phyloP scores from a whole-genome alignment of 2,888 invertebrate species.

The Chrysodeixis includens region DNA sequence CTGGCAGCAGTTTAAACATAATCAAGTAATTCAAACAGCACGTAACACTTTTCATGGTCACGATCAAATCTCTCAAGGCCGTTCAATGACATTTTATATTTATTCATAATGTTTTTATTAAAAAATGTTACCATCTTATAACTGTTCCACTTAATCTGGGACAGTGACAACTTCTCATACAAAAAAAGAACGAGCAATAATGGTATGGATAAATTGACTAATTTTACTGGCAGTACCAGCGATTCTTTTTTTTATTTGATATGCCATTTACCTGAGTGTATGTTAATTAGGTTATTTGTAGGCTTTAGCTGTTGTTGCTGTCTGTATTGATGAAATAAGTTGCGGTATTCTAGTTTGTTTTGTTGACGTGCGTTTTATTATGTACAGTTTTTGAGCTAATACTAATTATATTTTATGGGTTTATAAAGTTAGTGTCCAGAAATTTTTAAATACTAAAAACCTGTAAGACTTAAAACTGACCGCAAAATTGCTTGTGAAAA shows the following conservation, averaged over 20 bases:
- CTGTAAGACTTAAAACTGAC: no score
- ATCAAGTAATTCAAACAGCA: background rate
- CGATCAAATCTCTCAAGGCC: slow-evolving; percentile 1
- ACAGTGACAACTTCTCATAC: background rate
- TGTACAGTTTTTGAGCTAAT: no score
- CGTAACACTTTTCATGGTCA: background rate
- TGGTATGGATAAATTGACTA: background rate
- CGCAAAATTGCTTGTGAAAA: no score
- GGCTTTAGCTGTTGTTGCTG: slow-evolving; percentile 11
- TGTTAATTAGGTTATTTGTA: slow-evolving; percentile 35
- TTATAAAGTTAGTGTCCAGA: no score
- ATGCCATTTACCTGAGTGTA: slow-evolving; percentile 15
- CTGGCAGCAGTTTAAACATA: background rate
- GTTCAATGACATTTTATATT: background rate
- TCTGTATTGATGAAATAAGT: background rate
- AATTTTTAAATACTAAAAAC: no score
- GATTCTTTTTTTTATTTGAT: background rate
- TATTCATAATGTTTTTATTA: background rate
- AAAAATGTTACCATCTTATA: background rate
- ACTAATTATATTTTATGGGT: no score
- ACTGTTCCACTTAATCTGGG: background rate
- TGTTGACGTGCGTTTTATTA: background rate
- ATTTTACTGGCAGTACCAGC: background rate
- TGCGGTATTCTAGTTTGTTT: background rate
- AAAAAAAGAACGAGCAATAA: background rate